Base-by-base conservation (phyloP, 92 coral and sea anemone genomes). In the Isaurus tuberculatus region DNA sequence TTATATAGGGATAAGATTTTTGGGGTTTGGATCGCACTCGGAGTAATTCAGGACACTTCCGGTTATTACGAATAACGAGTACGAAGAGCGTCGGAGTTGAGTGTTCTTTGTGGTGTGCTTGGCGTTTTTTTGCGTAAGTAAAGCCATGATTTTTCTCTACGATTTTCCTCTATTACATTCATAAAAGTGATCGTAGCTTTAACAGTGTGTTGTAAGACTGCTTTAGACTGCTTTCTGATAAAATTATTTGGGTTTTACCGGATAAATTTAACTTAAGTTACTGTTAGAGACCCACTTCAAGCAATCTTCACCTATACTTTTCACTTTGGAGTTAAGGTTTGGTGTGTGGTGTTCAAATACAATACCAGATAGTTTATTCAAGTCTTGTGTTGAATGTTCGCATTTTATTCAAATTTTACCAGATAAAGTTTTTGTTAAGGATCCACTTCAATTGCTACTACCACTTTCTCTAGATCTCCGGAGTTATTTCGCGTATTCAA, bases 1-100 rank as follows among this genome's bases (percentile, higher is more conserved):
- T 65, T 65, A 65, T 65, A 65, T 65, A 65, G 70, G 70, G 40
- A 65, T 65, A 65, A 65, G 70, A 65, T 65, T 23, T 65, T 65
- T 65, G 53, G 75, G 75, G 75, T 70, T 70, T 70, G 53, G 75
- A 36, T 70, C 75, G 75, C 75, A 70, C 75, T 36, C 75, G 75
- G 53, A n/a, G 53, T 53, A 37, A 70, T 70, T 70, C 75, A 37
- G 75, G 75, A 70, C 26, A 36, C 33, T 70, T 70, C 75, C 51
- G 75, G 75, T 70, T 70, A 22, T 70, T 70, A 70, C 75, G 49
- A 70, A 70, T 29, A 70, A 70, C 37, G 75, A 17, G 65, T 58
- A 58, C 51, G 75, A 68, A 68, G 73, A 68, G 73, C 73, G 73
- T 48, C 73, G 73, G 73, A 68, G 73, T 68, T 68, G 73, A 68